phyloP scores from a whole-genome alignment of 2,797 vertebrate species.

The Sebastes minor region DNA sequence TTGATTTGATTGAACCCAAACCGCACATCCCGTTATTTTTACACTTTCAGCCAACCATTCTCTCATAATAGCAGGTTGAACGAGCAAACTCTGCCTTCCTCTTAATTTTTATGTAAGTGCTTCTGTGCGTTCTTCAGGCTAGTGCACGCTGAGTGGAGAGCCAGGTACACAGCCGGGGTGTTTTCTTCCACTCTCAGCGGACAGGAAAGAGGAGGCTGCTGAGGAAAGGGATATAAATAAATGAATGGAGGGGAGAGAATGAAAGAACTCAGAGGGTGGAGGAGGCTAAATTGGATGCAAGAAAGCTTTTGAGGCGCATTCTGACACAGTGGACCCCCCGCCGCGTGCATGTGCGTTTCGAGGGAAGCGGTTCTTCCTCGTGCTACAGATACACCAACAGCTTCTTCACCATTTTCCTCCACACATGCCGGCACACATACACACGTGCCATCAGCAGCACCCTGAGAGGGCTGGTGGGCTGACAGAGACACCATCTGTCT shows the following conservation, averaged over 20 bases:
- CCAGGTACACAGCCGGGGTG: constrained; percentile 33
- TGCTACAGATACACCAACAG: constrained; percentile 8
- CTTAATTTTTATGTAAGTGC: background rate
- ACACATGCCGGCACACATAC: constrained; percentile 23
- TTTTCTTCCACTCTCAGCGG: constrained; percentile 28
- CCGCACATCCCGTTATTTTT: background rate
- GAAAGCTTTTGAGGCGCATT: constrained; percentile 59
- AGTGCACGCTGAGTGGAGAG: constrained; percentile 38
- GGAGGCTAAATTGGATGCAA: constrained; percentile 60
- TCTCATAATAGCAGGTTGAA: constrained; percentile 3
- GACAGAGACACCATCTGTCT: constrained; percentile 75
- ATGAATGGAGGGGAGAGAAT: constrained; percentile 57
- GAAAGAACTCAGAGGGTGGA: constrained; percentile 42
- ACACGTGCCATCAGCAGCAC: constrained; percentile 31
- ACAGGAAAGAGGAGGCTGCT: constrained; percentile 25
- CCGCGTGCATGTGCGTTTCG: constrained; percentile 38
- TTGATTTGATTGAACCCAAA: background rate
- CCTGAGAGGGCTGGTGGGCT: constrained; percentile 54
- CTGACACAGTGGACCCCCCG: constrained; percentile 55
- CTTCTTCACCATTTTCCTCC: constrained; percentile 7
- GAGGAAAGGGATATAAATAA: constrained; percentile 77
- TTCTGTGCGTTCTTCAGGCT: constrained; percentile 26
- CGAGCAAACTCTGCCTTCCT: constrained; percentile 10
- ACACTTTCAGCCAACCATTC: background rate
- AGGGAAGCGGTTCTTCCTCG: constrained; percentile 18